Percentiles rank a stretch among this genome's conserved stretches.
These are phyloP conservation scores for Tarsius wallacei DNA, from an alignment of 2,797 vertebrate species.

Conservation along the genomic window DNA sequence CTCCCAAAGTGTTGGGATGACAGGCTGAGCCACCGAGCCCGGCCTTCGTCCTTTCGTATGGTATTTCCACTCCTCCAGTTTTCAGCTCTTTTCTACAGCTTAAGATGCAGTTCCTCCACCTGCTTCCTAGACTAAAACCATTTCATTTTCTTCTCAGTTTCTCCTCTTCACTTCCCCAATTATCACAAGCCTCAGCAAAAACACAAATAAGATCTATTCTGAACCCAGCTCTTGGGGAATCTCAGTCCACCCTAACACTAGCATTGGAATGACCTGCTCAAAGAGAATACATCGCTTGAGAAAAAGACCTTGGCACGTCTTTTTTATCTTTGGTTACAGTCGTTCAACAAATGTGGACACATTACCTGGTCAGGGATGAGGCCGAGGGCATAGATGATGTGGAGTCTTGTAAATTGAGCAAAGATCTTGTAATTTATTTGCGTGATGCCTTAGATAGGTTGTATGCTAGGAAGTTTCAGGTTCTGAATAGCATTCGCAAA, in stretches of 20 bases:
- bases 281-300: background rate
- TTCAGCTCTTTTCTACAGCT: background rate
- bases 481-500: conserved; percentile 23
- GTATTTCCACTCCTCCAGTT: background rate
- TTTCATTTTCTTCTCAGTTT: conserved; percentile 4
- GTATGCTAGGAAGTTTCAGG: background rate
- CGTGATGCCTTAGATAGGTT: background rate
- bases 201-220: conserved; percentile 40
- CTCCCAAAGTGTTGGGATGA: too few relatives aligned
- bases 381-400: background rate
- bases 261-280: background rate
- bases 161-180: conserved; percentile 24
- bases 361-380: background rate
- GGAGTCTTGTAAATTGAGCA: background rate
- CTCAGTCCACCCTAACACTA: background rate
- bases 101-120: background rate
- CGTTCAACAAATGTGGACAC: background rate
- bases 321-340: conserved; percentile 16
- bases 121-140: conserved; percentile 51
- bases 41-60: too few relatives aligned
- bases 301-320: background rate
- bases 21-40: too few relatives aligned
- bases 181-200: background rate
- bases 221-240: background rate
- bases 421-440: conserved; percentile 27